Percentiles rank a stretch among this genome's conserved stretches.
phyloP scores from a whole-genome alignment of 2,797 vertebrate genomes.

The Sparus aurata region DNA sequence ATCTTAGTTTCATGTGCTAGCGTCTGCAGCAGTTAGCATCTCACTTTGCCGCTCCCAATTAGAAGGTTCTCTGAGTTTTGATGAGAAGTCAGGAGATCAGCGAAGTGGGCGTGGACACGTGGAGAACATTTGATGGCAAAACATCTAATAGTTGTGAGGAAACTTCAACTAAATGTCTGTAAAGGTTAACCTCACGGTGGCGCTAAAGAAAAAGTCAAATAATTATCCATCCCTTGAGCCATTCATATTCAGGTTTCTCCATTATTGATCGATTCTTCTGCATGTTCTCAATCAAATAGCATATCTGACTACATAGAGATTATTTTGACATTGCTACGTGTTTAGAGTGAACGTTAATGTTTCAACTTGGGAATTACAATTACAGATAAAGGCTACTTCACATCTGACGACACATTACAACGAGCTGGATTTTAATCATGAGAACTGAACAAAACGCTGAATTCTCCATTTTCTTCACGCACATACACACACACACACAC shows the following conservation, averaged over 20 bases:
- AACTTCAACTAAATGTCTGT: too few relatives aligned
- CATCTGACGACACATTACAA: not conserved
- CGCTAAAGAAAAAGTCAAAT: not conserved
- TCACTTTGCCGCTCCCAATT: too few relatives aligned
- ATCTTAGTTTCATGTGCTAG: too few relatives aligned
- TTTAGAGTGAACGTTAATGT: not conserved
- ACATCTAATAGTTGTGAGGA: too few relatives aligned
- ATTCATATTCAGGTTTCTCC: not conserved
- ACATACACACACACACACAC: constrained; percentile 45
- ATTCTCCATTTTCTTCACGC: constrained; percentile 14
- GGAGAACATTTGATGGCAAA: too few relatives aligned
- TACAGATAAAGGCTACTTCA: not conserved
- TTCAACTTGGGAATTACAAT: constrained; percentile 11
- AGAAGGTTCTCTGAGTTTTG: too few relatives aligned
- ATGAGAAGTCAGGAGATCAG: too few relatives aligned
- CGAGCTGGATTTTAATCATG: constrained; percentile 15
- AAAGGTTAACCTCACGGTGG: too few relatives aligned
- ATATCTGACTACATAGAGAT: not conserved
- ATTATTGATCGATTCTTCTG: not conserved
- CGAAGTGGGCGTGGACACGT: too few relatives aligned
- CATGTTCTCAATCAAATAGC: not conserved
- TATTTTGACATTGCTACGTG: not conserved
- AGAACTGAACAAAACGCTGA: constrained; percentile 40
- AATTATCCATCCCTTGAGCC: not conserved
- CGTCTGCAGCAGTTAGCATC: too few relatives aligned